These are phyloP conservation scores for Hirtodrosophila confusa DNA, from an alignment of 2,888 invertebrate species.

Conservation along the genomic window DNA sequence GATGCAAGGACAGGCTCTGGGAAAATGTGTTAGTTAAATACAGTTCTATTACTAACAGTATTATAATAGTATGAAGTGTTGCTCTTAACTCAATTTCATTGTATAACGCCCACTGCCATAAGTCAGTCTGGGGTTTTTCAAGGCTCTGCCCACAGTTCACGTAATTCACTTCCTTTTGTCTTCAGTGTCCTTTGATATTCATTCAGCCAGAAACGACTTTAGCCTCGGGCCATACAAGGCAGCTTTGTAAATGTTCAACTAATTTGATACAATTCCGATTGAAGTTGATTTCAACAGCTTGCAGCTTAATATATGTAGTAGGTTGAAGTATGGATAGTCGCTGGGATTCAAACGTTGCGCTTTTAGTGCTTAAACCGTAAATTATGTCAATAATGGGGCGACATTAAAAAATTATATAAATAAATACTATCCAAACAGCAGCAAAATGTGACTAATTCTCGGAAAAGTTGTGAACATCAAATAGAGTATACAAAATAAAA, in stretches of 20 bases:
- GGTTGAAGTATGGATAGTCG: slow-evolving; percentile 13
- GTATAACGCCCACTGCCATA: not conserved
- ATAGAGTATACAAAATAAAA: slow-evolving; percentile 8
- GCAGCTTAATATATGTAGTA: slow-evolving; percentile 5
- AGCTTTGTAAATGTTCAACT: slow-evolving; percentile 46
- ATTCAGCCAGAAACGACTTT: slow-evolving; percentile 40
- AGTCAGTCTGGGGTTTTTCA: not conserved
- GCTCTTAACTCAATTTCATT: slow-evolving; percentile 10
- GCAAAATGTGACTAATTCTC: slow-evolving; percentile 59
- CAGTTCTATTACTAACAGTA: slow-evolving; percentile 37
- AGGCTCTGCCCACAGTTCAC: not conserved
- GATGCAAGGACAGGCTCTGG: too few relatives aligned
- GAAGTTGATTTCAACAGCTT: slow-evolving; percentile 27
- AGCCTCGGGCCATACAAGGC: slow-evolving; percentile 58
- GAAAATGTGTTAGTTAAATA: slow-evolving; percentile 16
- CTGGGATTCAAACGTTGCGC: slow-evolving; percentile 36
- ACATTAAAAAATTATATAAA: slow-evolving; percentile 35
- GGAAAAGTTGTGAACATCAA: slow-evolving; percentile 50
- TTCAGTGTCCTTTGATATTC: slow-evolving; percentile 64
- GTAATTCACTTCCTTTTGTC: slow-evolving; percentile 19
- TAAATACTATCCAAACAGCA: slow-evolving; percentile 46
- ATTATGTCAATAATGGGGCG: slow-evolving; percentile 61
- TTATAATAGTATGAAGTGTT: slow-evolving; percentile 11
- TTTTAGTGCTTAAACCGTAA: slow-evolving; percentile 51
- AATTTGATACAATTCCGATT: slow-evolving; percentile 58